These are phyloP conservation scores for Aptenodytes patagonicus DNA, from an alignment of 2,113 vertebrate species.

Conservation along the genomic window DNA sequence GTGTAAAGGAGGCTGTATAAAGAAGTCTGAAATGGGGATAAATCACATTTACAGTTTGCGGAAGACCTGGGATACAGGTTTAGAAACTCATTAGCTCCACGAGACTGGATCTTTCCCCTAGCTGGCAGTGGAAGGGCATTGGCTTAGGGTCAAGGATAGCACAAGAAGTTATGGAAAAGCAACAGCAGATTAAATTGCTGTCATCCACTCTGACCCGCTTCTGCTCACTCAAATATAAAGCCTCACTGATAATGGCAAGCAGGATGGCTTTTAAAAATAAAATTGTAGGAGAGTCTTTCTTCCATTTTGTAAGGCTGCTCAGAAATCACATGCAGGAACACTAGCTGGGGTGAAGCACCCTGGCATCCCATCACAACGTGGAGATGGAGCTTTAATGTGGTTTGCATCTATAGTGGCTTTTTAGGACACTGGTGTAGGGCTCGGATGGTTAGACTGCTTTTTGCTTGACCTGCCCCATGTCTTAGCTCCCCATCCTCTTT, in stretches of 20 bases:
- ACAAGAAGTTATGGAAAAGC: neutral
- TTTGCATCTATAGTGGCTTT: neutral
- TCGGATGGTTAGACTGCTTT: neutral
- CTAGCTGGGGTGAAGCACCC: rapidly evolving
- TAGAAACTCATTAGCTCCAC: neutral
- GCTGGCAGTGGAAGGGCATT: neutral
- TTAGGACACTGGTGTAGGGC: neutral
- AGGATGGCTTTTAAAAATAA: neutral
- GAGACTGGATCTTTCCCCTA: neutral
- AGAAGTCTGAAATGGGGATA: neutral
- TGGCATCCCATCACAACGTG: rapidly evolving
- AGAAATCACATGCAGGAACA: neutral
- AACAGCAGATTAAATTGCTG: neutral
- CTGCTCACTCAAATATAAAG: neutral
- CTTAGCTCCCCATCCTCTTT: neutral
- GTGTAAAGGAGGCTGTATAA: neutral
- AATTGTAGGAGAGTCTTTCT: neutral
- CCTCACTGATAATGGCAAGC: neutral
- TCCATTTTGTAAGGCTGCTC: neutral
- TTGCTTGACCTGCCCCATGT: neutral
- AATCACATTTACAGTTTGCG: neutral
- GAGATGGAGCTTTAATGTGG: neutral
- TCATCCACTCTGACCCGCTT: neutral
- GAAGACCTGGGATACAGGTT: neutral
- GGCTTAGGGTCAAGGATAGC: neutral